phyloP scores from a whole-genome alignment of 2,113 vertebrate species.

The Lates calcarifer region DNA sequence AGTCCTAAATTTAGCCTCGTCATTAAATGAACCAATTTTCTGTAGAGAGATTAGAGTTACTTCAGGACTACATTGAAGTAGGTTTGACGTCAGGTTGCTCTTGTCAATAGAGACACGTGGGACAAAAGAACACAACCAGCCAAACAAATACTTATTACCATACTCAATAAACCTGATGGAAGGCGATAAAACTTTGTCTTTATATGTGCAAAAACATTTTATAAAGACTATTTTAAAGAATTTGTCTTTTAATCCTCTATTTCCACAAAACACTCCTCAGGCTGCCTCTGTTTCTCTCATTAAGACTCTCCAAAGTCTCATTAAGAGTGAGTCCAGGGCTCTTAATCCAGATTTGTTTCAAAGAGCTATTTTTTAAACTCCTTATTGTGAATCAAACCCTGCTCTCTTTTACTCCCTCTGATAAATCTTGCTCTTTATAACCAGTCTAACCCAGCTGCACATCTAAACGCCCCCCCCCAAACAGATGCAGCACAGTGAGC shows the following conservation, averaged over 20 bases:
- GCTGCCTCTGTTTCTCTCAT: constrained; percentile 13
- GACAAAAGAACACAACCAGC: neutral
- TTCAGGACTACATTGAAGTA: neutral
- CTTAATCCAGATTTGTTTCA: neutral
- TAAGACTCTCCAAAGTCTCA: neutral
- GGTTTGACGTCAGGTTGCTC: neutral
- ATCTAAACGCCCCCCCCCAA: neutral
- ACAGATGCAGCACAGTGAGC: constrained; percentile 85
- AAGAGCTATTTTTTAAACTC: too few relatives aligned
- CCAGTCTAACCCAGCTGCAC: neutral
- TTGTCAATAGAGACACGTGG: neutral
- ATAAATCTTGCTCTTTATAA: neutral
- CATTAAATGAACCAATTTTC: neutral
- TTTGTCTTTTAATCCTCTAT: neutral
- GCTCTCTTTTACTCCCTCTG: neutral
- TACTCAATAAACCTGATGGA: neutral
- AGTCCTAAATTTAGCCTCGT: neutral
- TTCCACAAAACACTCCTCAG: neutral
- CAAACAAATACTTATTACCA: neutral
- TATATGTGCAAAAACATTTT: neutral
- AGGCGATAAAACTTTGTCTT: neutral
- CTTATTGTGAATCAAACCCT: too few relatives aligned
- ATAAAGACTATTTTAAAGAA: neutral
- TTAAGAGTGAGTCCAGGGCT: neutral
- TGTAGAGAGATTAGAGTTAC: neutral